phyloP scores from a whole-genome alignment of 2,888 invertebrate species.

The Hyposoter didymator region DNA sequence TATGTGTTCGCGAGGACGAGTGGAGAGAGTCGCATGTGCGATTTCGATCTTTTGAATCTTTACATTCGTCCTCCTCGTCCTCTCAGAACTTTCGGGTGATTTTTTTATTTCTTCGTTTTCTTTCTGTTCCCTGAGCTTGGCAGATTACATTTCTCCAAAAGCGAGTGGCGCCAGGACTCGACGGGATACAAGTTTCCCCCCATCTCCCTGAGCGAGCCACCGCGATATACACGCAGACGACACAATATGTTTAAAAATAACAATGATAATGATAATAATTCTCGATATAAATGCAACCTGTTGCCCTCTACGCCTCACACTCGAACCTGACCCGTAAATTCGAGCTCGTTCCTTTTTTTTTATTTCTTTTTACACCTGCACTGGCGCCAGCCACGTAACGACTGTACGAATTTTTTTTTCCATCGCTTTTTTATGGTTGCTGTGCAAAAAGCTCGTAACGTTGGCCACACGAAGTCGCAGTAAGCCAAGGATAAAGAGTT shows the following conservation, averaged over 20 bases:
- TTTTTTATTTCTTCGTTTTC: slow-evolving; percentile 23
- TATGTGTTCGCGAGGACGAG: no score
- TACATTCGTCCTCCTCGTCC: slow-evolving; percentile 5
- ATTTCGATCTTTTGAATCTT: slow-evolving; percentile 43
- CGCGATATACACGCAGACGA: background rate
- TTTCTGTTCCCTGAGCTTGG: background rate
- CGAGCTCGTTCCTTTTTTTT: slow-evolving; percentile 18
- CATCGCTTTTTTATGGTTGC: background rate
- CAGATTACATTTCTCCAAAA: slow-evolving; percentile 52
- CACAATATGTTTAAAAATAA: slow-evolving; percentile 42
- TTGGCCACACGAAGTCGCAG: slow-evolving; percentile 4
- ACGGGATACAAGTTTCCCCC: slow-evolving; percentile 25
- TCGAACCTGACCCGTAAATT: slow-evolving; percentile 54
- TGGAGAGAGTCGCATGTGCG: slow-evolving; percentile 7
- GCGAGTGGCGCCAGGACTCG: slow-evolving; percentile 44
- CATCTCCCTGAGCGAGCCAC: background rate
- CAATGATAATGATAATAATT: slow-evolving; percentile 43
- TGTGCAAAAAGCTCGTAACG: background rate
- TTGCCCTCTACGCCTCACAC: slow-evolving; percentile 20
- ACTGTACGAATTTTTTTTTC: slow-evolving; percentile 10
- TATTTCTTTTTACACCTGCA: slow-evolving; percentile 49
- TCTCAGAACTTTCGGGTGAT: slow-evolving; percentile 25
- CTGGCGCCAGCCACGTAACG: slow-evolving; percentile 45
- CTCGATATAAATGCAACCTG: slow-evolving; percentile 51
- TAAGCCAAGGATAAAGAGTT: background rate